Base-by-base conservation (phyloP, 2,888 invertebrate species). In the Chaitophorus viminalis region DNA sequence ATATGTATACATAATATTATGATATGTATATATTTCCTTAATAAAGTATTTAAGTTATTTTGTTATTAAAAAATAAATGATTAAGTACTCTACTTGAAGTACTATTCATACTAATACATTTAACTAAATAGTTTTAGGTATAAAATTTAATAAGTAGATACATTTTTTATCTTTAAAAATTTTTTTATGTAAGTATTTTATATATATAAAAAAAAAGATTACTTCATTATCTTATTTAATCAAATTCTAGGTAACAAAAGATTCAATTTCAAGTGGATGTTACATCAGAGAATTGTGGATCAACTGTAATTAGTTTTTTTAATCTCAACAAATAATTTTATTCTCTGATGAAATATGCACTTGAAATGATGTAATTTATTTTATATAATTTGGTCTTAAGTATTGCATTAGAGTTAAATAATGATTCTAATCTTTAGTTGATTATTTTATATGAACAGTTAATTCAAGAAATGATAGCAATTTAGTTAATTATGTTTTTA, bases 321-420 rank as follows among this genome's bases (percentile, higher is more conserved):
- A 76, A 84, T 84, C 76, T 84, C 25, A 25, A 31, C 9, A n/a
- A 65, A 81, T 36, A 29, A 36, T 78, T 18, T 72, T 79, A 36
- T 78, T n/a, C 9, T 86, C 77, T 72, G 79, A 54, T 39, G 86
- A 18, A 86, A 86, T 29, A 72, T 29, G 36, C 72, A 54, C 70
- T 78, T 78, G 36, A 78, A 54, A 78, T 72, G 36, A 39, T 70
- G 78, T 86, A 25, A 78, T 77, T 68, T 39, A 6, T 8, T 25
- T 3, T 78, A 54, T 39, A 14, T 8, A 46, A 76, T 84, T 76
- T 6, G 8, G 60, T n/a, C 29, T 29, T 84, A 29, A 14, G 25
- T 84, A 77, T 76, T 33, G 18, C 1, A 31, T 52, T 77, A 25
- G 18, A 68, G 29, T 17, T 83, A 14, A 46, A 46, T 75, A 65